Evolutionary conservation across 2,113 vertebrate species (phyloP).

Genomic region (Dromaius novaehollandiae): DNA sequence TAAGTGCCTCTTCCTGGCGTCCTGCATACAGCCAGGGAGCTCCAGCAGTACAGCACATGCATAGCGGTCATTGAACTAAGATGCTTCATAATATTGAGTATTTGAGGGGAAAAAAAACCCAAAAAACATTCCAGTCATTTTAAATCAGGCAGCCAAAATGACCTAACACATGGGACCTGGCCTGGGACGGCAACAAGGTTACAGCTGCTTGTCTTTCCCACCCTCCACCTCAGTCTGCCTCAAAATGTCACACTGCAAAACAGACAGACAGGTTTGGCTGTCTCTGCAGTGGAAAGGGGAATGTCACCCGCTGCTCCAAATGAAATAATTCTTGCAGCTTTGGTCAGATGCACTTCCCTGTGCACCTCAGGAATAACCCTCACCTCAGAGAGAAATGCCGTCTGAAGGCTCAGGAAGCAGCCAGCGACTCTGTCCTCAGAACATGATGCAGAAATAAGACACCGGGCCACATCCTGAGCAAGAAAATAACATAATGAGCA

Average conservation of each 20-base stretch:
- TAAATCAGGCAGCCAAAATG: neutral
- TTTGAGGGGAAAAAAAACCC: neutral
- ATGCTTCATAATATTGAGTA: accelerated
- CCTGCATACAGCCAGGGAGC: accelerated
- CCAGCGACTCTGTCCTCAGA: neutral
- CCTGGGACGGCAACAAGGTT: neutral
- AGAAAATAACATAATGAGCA: neutral
- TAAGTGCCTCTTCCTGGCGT: neutral
- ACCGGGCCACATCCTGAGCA: neutral
- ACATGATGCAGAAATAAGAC: neutral
- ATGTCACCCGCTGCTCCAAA: neutral
- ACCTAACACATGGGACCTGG: neutral
- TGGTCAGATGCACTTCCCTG: neutral
- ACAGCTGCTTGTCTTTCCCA: neutral
- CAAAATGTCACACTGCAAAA: neutral
- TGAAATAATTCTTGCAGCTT: neutral
- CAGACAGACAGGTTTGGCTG: neutral
- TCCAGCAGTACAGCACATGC: neutral
- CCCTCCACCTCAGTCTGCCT: neutral
- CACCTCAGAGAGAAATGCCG: neutral
- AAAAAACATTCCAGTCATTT: neutral
- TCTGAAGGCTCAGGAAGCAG: neutral
- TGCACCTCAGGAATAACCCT: neutral
- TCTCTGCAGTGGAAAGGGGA: neutral
- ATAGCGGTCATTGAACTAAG: accelerated